A percentile compares a stretch with the other conserved stretches of the same genome.
Conservation (phyloP, 92 coral and sea anemone genomes). For the Paragorgia papillata region DNA sequence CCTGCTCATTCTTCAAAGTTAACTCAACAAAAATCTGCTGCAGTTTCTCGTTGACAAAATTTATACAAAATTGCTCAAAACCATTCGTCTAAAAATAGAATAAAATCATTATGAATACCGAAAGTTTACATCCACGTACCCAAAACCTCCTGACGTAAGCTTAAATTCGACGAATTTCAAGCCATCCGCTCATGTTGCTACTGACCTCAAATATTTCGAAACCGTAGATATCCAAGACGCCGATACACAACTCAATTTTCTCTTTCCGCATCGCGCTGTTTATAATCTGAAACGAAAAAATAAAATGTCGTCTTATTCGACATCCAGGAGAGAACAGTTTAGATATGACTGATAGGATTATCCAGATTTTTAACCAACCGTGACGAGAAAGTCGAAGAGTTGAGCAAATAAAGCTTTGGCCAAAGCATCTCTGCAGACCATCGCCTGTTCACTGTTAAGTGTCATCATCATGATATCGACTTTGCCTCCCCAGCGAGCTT, state of each 20-base stretch:
- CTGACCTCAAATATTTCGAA: constrained; percentile 87
- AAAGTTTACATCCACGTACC: no score
- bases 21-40: constrained; percentile 92
- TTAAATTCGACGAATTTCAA: not conserved
- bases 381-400: constrained; percentile 80
- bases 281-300: constrained; percentile 52
- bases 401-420: constrained; percentile 86
- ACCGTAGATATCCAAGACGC: constrained; percentile 92
- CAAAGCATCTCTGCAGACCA: constrained; percentile 71
- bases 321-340: no score
- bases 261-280: constrained; percentile 83
- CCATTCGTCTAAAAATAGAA: constrained; percentile 65
- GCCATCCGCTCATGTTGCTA: no score
- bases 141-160: no score
- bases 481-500: constrained; percentile 95
- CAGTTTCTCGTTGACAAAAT: constrained; percentile 91
- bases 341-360: no score
- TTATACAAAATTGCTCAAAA: constrained; percentile 96
- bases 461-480: constrained; percentile 90
- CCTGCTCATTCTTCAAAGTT: constrained; percentile 87
- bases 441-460: constrained; percentile 79
- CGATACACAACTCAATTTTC: constrained; percentile 75
- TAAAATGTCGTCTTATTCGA: not conserved
- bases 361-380: constrained; percentile 71
- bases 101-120: not conserved